These are phyloP conservation scores for Zosterops hypoxanthus DNA, from an alignment of 2,113 vertebrate genomes.

Conservation along the genomic window DNA sequence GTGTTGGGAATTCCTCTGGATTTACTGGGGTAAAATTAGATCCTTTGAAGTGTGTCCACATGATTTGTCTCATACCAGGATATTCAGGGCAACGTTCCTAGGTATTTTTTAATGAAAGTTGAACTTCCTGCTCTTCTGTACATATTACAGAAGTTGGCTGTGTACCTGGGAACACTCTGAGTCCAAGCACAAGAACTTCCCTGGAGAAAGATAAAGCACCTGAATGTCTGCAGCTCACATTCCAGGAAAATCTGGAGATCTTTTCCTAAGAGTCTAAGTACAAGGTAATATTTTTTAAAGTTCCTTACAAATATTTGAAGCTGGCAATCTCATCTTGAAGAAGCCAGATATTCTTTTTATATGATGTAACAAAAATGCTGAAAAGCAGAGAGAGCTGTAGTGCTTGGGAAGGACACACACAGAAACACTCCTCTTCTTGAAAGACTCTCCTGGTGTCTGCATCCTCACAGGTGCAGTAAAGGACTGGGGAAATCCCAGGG, in stretches of 20 bases:
- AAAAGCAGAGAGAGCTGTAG: not conserved
- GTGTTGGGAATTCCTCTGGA: not conserved
- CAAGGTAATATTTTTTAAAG: not conserved
- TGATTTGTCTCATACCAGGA: not conserved
- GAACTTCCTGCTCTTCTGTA: slow-evolving; percentile 4
- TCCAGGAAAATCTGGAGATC: slow-evolving; percentile 12
- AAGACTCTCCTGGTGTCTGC: not conserved
- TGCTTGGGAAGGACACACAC: not conserved
- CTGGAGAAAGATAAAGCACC: not conserved
- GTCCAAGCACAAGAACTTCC: not conserved
- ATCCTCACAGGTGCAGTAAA: not conserved
- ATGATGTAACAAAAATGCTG: not conserved
- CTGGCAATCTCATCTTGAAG: not conserved
- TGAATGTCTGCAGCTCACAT: not conserved
- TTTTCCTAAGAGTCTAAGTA: not conserved
- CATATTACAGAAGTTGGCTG: not conserved
- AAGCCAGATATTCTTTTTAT: not conserved
- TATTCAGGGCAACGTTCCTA: not conserved
- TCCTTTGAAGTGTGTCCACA: not conserved
- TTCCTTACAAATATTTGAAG: not conserved
- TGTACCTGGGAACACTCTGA: not conserved
- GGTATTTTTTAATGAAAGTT: not conserved
- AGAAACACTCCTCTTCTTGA: not conserved
- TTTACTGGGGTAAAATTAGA: not conserved
- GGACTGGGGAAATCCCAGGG: not conserved